Base-by-base conservation (phyloP, 2,113 vertebrate species). In the Ophiodon elongatus region DNA sequence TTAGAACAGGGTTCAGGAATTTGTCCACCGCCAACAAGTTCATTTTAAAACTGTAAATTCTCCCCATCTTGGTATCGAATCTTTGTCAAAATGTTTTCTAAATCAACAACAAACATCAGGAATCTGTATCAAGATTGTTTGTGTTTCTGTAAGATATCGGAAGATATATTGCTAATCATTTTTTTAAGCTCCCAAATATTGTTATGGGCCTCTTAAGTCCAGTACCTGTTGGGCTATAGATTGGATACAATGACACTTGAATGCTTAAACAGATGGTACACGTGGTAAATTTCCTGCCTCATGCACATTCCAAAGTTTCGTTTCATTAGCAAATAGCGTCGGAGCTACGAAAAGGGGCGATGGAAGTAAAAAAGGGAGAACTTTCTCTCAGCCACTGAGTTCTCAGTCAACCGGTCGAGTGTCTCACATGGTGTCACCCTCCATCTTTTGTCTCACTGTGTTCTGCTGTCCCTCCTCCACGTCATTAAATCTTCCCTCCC, bases 401-500 rank as follows among this genome's bases (percentile, higher is more conserved):
- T 71, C 59, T 81, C 56, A 78, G 75, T 41, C 39, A 21, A 65
- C 57, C 45, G 77, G 66, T 52, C 15, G 13, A 70, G 76, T 56
- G 64, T 74, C 70, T 84, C 62, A 65, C 73, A 71, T 35, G 39
- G 62, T 60, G 80, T 88, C 75, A 67, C 54, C 57, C 79, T 82
- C 70, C 50, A 73, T 83, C 83, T 66, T 73, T 90, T 91, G 87
- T 82, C 37, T 79, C 37, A 60, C 31, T 43, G 15, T 56, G 66
- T 83, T 77, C 65, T 57, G 70, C 72, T 10, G 1, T 85, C 62
- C 84, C 83, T 71, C 81, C 82, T 89, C 64, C 77, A 62, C 39
- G 4, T 79, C 91, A 89, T 89, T 91, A 92, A 92, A 92, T 91
- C 88, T 88, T 79, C 76, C 56, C 57, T 54, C 83, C 82, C 83